Evolutionary conservation across 2,888 invertebrate species (phyloP), one percentile per base, ranked within the genome.

Genomic region (Girardia tigrina): DNA sequence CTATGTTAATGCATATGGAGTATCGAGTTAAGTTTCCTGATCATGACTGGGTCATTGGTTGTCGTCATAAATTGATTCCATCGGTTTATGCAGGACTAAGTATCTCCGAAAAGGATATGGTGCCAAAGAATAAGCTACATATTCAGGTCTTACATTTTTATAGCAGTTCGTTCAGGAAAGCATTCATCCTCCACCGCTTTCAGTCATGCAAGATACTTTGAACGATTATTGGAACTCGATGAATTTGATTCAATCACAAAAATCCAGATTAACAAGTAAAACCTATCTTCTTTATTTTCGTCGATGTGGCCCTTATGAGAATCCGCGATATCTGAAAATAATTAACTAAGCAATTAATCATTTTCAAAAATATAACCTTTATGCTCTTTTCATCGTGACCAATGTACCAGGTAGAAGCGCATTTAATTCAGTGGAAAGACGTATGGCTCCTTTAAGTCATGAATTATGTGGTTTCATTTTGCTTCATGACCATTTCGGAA

Each of bases 341-440:
- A 29, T 80, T 14, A 23, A 26, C 26, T 56, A 77, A 23, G 76
- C 78, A 2, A 73, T 77, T 20, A 28, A 74, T 28, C 70, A 77
- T 72, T 81, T 81, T 71, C 71, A 77, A 26, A 29, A 70, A 6
- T 72, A 76, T 42, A 73, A 80, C 73, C 69, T 78, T 16, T 77
- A 78, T 74, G 77, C 73, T 0, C 86, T 90, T 81, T 90, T 90
- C 82, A 75, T 79, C 1, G 80, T 79, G 26, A 82, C 81, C 20
- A 81, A 81, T 78, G 82, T 81, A 56, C 82, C 83, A 70, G 81
- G 82, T 2, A 79, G 82, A 76, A 81, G 80, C 78, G 81, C 81
- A 2, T 82, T 79, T 71, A 84, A 83, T 77, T 77, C 74, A 75
- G 82, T 82, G 0, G 81, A 83, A 76, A 29, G 81, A 28, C 73